These are phyloP conservation scores for Germaria angustata DNA, from an alignment of 2,888 invertebrate species.

Conservation along the genomic window DNA sequence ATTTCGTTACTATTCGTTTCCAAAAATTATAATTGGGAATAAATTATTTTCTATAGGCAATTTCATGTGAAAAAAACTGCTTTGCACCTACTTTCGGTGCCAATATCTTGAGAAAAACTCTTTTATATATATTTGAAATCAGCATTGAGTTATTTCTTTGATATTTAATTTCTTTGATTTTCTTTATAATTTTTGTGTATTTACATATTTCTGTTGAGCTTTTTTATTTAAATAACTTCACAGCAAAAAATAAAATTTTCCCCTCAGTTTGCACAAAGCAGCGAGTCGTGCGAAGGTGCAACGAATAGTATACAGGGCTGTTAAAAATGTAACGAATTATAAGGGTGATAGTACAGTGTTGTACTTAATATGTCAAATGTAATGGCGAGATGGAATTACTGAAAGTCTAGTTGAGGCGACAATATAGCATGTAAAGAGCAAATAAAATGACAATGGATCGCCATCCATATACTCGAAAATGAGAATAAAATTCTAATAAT, in stretches of 20 bases:
- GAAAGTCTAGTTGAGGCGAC: too few relatives aligned
- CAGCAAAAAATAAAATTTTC: constrained; percentile 36
- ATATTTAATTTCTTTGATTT: neutral
- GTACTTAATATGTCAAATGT: constrained; percentile 41
- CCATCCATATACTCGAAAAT: too few relatives aligned
- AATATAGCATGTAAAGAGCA: neutral
- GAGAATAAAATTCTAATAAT: too few relatives aligned
- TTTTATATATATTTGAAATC: neutral
- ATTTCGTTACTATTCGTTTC: neutral
- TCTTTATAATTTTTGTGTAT: constrained; percentile 7
- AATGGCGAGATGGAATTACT: too few relatives aligned
- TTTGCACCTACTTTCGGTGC: constrained; percentile 51
- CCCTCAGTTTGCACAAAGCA: constrained; percentile 42
- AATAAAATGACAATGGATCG: too few relatives aligned
- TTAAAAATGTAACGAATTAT: constrained; percentile 33
- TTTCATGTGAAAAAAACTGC: constrained; percentile 43
- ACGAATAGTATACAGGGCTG: constrained; percentile 47
- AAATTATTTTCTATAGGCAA: constrained; percentile 4
- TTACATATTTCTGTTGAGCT: constrained; percentile 27
- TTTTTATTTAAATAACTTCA: constrained; percentile 41
- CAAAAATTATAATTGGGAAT: constrained; percentile 5
- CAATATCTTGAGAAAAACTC: neutral
- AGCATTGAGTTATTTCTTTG: neutral
- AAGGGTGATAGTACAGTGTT: constrained; percentile 25
- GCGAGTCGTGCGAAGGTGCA: constrained; percentile 30